These are phyloP conservation scores for Geotrypetes seraphini DNA, from an alignment of 2,797 vertebrate species.

Conservation along the genomic window DNA sequence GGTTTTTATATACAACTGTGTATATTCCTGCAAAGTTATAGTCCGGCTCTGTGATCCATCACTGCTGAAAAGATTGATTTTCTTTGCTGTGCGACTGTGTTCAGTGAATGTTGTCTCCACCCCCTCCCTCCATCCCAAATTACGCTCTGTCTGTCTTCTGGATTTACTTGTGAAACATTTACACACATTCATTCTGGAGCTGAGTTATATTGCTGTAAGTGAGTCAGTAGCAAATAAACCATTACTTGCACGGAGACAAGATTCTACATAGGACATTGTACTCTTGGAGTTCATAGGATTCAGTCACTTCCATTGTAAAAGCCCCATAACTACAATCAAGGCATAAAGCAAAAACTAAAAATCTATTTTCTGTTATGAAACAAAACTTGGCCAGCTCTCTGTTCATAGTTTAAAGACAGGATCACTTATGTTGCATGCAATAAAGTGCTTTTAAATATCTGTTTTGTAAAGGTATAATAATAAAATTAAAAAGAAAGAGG, in stretches of 20 bases:
- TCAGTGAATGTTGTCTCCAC: neutral
- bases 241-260: too few species aligned
- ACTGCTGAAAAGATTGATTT: conserved; percentile 29
- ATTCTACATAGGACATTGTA: neutral
- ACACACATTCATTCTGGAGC: neutral
- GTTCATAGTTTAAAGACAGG: too few species aligned
- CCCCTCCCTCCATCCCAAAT: too few species aligned
- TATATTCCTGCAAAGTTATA: conserved; percentile 35
- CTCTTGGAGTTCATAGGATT: neutral
- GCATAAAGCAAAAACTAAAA: too few species aligned
- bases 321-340: too few species aligned
- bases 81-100: conserved; percentile 8
- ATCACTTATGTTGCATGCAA: too few species aligned
- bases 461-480: too few species aligned
- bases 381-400: too few species aligned
- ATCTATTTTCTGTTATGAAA: neutral
- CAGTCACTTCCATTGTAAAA: too few species aligned
- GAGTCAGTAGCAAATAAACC: neutral
- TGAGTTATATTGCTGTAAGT: neutral
- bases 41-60: conserved; percentile 31
- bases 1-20: conserved; percentile 11
- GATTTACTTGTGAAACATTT: conserved; percentile 9
- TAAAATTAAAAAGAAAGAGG: too few species aligned
- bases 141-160: conserved; percentile 9
- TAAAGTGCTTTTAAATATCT: too few species aligned